Evolutionary conservation across 92 coral and sea anemone genomes (phyloP).

Genomic region (Palythoa grandiflora): DNA sequence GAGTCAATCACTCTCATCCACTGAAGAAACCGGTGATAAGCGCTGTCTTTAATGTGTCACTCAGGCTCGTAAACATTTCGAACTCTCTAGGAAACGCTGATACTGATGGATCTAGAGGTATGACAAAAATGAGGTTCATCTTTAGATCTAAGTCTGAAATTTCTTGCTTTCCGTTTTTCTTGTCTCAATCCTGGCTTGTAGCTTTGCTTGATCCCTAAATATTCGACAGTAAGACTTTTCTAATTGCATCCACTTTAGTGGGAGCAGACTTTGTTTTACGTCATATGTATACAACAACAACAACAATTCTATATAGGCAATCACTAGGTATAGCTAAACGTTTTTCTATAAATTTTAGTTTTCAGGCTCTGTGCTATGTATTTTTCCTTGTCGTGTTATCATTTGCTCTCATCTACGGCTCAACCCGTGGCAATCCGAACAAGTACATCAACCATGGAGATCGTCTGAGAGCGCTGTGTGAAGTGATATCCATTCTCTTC

Average conservation of each 20-base stretch:
- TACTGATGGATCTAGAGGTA: too few relatives aligned
- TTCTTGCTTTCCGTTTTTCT: too few relatives aligned
- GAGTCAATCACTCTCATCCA: too few relatives aligned
- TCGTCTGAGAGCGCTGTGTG: slow-evolving; percentile 84
- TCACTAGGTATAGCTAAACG: neutral
- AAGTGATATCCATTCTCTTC: slow-evolving; percentile 72
- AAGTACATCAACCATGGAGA: slow-evolving; percentile 78
- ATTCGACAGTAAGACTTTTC: too few relatives aligned
- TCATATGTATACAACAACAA: neutral
- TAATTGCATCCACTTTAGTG: neutral
- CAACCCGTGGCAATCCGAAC: slow-evolving; percentile 73
- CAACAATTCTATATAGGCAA: neutral
- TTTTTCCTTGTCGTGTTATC: slow-evolving; percentile 79
- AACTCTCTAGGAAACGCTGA: too few relatives aligned
- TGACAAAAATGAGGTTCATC: too few relatives aligned
- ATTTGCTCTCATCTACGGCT: slow-evolving; percentile 82
- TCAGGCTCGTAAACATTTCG: too few relatives aligned
- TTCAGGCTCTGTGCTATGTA: slow-evolving; percentile 76
- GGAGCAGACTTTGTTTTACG: neutral
- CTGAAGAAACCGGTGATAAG: too few relatives aligned
- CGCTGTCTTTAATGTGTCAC: too few relatives aligned
- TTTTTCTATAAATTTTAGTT: slow-evolving; percentile 43
- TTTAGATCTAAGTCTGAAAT: too few relatives aligned
- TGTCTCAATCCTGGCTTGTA: too few relatives aligned
- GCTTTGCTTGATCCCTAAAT: too few relatives aligned